Evolutionary conservation across 2,797 vertebrate species (phyloP), one percentile per base, ranked within the genome.

Genomic region (Danionella dracula): DNA sequence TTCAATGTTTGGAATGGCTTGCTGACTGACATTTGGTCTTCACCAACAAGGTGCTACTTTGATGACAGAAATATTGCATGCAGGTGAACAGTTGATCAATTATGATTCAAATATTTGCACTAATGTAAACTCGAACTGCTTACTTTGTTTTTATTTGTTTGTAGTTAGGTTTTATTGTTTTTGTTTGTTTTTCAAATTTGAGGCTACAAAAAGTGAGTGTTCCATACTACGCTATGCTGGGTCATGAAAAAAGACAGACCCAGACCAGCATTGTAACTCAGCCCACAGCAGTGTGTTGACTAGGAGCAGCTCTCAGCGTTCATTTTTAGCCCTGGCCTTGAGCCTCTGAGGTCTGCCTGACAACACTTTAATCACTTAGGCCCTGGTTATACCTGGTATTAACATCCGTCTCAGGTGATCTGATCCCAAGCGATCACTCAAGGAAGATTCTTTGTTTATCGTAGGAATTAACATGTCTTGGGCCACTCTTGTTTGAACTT

Each of bases 281-380:
- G 87, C 85, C 86, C 84, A 85, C 88, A 83, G 84, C 87, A 85
- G 79, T 82, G 85, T 81, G 84, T 87, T 82, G 86, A 84, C 87
- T 90, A 86, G 85, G 87, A 89, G 82, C 81, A 79, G 82, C 84
- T 87, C 86, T 62, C 85, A 69, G 58, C 67, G 84, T 90, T 88
- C 87, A 90, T 89, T 91, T 91, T 88, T 90, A 91, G 90, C 88
- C 59, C 67, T 83, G 85, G 87, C 85, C 86, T 89, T 91, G 90
- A 85, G 83, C 86, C 81, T 78, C 82, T 83, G 78, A 78, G 83
- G 83, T 90, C 85, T 91, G 89, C 89, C 90, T 90, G 88, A 87
- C 86, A 89, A 91, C 89, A 84, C 75, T 78, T 82, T 82, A 81
- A 81, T 85, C 54, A 50, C 34, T 61, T 75, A 74, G 77, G 42